Base-by-base conservation (phyloP, 2,888 invertebrate species). In the Monopis laevigella region DNA sequence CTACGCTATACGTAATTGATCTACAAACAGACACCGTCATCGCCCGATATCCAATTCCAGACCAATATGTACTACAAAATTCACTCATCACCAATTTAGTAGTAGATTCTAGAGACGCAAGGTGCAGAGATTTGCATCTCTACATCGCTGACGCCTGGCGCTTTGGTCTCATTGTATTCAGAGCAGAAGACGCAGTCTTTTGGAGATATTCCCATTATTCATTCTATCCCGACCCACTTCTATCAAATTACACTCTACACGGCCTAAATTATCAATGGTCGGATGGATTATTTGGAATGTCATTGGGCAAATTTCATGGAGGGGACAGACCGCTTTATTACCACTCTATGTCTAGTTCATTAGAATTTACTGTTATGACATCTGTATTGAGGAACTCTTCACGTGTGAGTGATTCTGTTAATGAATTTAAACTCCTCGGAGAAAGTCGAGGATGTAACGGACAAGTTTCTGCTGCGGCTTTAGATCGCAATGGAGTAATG, bases 301-400 rank as follows among this genome's bases (percentile, higher is more conserved):
- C 90, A 1, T 61, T 91, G 40, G 86, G 88, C 17, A 86, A 85
- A 45, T 72, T 70, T 49, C 59, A 71, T 4, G 61, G 69, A 8
- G 69, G 82, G 10, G 88, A 92, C 49, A 82, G 89, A 30, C 82
- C 85, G 0, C 58, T 93, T 2, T 93, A 87, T 58, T 93, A 91
- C 56, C 92, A 93, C 61, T 86, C 93, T 0, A 89, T 93, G 89
- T 90, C 93, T 0, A 89, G 90, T 58, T 89, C 87, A 48, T 73
- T 88, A 28, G 92, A 93, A 64, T 93, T 91, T 60, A 84, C 85
- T 30, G 88, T 92, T 0, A 83, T 84, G 42, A 86, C 90, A 0
- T 86, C 88, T 0, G 77, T 89, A 0, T 66, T 93, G n/a, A 78
- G 86, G 26, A 86, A 92, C 51, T 87, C 89, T 50, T 51, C 59